Evolutionary conservation across 2,888 invertebrate species (phyloP), one percentile per base, ranked within the genome.

Genomic region (Ellobium chinense): DNA sequence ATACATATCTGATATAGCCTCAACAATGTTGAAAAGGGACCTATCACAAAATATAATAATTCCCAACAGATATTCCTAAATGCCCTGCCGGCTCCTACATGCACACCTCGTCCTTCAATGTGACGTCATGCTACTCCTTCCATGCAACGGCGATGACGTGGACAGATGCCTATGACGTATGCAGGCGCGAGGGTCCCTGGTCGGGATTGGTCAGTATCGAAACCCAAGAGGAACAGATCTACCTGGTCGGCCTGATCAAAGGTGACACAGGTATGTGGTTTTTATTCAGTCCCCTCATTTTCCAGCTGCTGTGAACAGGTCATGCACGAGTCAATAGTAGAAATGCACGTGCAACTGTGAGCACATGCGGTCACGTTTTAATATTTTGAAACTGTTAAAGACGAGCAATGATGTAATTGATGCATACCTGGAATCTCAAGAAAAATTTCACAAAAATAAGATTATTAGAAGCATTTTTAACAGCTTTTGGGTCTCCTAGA

Each of bases 91-190:
- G 70, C 14, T 60, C 73, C 27, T 27, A 69, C 18, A 69, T 34
- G 18, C 75, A 68, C 0, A 27, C n/a, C 5, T 36, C 46, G 4
- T 24, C 21, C n/a, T 65, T 76, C 27, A 88, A 88, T 82, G 74
- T 63, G 3, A 87, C 88, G 4, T 86, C 86, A n/a, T 88, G 87
- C 46, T 87, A 88, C 65, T 85, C 85, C 2, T 88, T 87, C 78
- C 88, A 88, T 74, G 70, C 84, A 14, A 78, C 84, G n/a, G 84
- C 87, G 1, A 74, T 65, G 63, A 78, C 75, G 18, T 88, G 88
- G 88, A 85, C 81, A 34, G 83, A 85, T 5, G 87, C 87, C 0
- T 85, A 85, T 9, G 80, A 84, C 34, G 75, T 56, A 9, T 88
- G 88, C 72, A 85, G 86, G 31, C 69, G 73, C 14, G 85, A 86